Conservation (phyloP, 2,113 vertebrate species). For the Aptenodytes patagonicus region DNA sequence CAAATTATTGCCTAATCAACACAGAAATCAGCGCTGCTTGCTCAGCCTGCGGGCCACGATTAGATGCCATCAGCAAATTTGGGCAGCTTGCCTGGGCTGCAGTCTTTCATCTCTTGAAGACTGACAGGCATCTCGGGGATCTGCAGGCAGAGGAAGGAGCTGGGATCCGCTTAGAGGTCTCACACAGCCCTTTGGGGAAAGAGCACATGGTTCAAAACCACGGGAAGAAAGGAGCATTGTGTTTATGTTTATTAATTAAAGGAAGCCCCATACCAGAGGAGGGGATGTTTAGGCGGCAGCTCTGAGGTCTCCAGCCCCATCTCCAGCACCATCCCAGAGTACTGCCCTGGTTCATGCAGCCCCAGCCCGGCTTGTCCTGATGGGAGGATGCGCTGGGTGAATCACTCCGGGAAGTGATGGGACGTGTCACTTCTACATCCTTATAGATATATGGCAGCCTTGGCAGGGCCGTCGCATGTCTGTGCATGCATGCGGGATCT, state of each 20-base stretch:
- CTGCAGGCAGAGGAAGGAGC: conserved; percentile 11
- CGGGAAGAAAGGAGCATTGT: not conserved
- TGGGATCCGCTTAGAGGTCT: not conserved
- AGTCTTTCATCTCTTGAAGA: conserved; percentile 45
- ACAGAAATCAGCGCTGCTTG: conserved; percentile 52
- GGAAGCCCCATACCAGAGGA: not conserved
- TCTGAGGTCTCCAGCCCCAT: not conserved
- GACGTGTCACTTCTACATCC: not conserved
- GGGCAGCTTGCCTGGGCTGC: conserved; percentile 61
- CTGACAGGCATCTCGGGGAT: conserved; percentile 3
- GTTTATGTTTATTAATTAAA: not conserved
- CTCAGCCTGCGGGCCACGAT: conserved; percentile 54
- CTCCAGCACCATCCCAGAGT: not conserved
- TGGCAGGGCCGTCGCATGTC: not conserved
- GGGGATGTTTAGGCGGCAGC: not conserved
- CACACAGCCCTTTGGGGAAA: not conserved
- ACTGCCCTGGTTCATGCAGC: not conserved
- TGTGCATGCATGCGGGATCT: not conserved
- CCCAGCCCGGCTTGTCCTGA: not conserved
- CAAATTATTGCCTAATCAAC: conserved; percentile 62
- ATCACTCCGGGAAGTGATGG: not conserved
- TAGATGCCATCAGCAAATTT: conserved; percentile 65
- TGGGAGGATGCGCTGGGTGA: not conserved
- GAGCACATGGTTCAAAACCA: not conserved
- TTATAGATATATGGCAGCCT: not conserved